Percentiles rank a stretch among this genome's conserved stretches.
phyloP scores from a whole-genome alignment of 2,888 invertebrate genomes.

The Drosophila nr. perissopoda region DNA sequence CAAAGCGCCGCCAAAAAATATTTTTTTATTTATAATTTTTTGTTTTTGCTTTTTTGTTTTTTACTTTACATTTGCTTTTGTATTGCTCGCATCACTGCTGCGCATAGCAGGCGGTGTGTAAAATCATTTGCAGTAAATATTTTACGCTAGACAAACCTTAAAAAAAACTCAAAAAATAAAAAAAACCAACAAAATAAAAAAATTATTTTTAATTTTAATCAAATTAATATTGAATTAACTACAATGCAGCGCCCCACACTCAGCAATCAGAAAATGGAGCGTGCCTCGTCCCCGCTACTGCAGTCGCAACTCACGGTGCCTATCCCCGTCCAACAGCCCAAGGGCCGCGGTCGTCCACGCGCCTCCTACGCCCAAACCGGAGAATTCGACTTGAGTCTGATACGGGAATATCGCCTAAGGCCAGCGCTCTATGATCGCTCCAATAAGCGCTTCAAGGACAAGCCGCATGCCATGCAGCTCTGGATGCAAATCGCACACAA shows the following conservation, averaged over 20 bases:
- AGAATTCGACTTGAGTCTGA: constrained; percentile 84
- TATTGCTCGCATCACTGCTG: constrained; percentile 11
- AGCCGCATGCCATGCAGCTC: constrained; percentile 79
- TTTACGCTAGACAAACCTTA: neutral
- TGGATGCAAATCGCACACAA: constrained; percentile 84
- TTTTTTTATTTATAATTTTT: constrained; percentile 46
- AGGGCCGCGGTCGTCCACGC: constrained; percentile 80
- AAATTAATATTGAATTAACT: constrained; percentile 3
- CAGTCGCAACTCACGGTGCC: constrained; percentile 15
- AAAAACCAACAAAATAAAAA: neutral
- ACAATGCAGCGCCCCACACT: neutral
- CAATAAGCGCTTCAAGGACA: constrained; percentile 83
- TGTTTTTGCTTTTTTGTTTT: constrained; percentile 32
- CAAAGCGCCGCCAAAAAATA: constrained; percentile 23
- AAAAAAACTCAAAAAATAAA: neutral
- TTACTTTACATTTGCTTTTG: constrained; percentile 23
- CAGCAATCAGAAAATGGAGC: constrained; percentile 28
- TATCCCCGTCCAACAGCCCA: constrained; percentile 22
- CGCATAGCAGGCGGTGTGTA: constrained; percentile 16
- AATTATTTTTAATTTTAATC: constrained; percentile 6
- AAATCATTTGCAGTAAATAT: constrained; percentile 1
- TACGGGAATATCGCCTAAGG: constrained; percentile 82
- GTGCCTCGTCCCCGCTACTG: constrained; percentile 36
- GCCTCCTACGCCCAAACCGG: constrained; percentile 82
- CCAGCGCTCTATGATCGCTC: constrained; percentile 84